Percentiles rank a stretch among this genome's conserved stretches.
Conservation (phyloP, 92 coral and sea anemone species). For the Virgularia gustaviana region DNA sequence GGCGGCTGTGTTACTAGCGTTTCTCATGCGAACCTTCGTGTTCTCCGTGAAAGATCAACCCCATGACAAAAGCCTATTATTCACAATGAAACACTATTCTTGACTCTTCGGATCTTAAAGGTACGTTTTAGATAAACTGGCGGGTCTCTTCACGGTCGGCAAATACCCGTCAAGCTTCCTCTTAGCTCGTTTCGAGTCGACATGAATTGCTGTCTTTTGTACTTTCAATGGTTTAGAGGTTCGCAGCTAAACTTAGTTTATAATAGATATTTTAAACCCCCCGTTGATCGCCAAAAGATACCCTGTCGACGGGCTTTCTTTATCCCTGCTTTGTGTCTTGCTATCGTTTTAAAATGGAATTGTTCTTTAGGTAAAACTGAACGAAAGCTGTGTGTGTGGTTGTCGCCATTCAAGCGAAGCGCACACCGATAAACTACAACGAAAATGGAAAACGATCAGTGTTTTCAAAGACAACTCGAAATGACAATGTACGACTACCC, state of each 20-base stretch:
- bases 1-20: too few relatives aligned
- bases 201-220: not conserved
- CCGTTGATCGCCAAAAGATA: conserved; percentile 31
- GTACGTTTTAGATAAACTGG: too few relatives aligned
- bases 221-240: not conserved
- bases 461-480: conserved; percentile 29
- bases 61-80: too few relatives aligned
- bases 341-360: not conserved
- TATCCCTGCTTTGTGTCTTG: conserved; percentile 15
- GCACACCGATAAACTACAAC: too few relatives aligned
- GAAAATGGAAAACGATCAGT: conserved; percentile 20
- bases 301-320: not conserved
- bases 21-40: too few relatives aligned
- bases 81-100: too few relatives aligned
- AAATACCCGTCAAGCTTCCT: too few relatives aligned
- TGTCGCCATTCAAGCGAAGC: too few relatives aligned
- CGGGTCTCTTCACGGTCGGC: too few relatives aligned
- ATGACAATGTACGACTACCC: conserved; percentile 24
- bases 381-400: not conserved
- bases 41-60: too few relatives aligned
- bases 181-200: too few relatives aligned
- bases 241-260: conserved; percentile 24
- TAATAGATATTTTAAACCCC: conserved; percentile 32
- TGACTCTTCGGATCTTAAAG: too few relatives aligned
- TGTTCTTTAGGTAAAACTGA: not conserved